These are phyloP conservation scores for Cheilosia grossa DNA, from an alignment of 2,888 invertebrate species.

Conservation along the genomic window DNA sequence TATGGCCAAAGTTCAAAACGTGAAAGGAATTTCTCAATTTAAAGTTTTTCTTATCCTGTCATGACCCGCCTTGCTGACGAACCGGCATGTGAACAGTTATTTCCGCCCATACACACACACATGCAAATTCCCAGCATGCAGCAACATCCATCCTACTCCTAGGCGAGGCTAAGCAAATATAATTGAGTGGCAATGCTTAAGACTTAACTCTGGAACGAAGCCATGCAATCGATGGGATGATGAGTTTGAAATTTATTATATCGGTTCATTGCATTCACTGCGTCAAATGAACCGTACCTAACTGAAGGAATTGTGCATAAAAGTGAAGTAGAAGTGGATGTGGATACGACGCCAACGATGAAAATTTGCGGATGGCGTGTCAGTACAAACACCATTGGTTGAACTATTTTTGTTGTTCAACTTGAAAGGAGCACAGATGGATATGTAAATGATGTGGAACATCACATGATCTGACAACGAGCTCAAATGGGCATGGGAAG, in stretches of 20 bases:
- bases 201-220: conserved; percentile 17
- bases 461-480: conserved; percentile 19
- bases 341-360: neutral
- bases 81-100: neutral
- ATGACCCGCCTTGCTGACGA: neutral
- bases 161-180: conserved; percentile 7
- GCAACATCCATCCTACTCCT: neutral
- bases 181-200: conserved; percentile 59
- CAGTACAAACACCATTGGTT: conserved; percentile 13
- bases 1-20: conserved; percentile 33
- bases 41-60: conserved; percentile 27
- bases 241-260: conserved; percentile 61
- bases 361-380: conserved; percentile 1
- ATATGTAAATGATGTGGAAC: conserved; percentile 43
- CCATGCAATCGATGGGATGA: conserved; percentile 57
- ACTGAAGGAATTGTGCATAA: conserved; percentile 48
- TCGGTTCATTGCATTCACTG: conserved; percentile 55
- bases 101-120: neutral
- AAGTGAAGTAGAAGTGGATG: conserved; percentile 4
- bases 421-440: neutral
- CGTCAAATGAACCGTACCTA: conserved; percentile 63
- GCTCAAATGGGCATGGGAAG: neutral
- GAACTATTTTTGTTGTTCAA: conserved; percentile 24
- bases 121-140: neutral
- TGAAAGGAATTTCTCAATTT: conserved; percentile 61